phyloP scores from a whole-genome alignment of 2,797 vertebrate species.

The Silurus aristotelis region DNA sequence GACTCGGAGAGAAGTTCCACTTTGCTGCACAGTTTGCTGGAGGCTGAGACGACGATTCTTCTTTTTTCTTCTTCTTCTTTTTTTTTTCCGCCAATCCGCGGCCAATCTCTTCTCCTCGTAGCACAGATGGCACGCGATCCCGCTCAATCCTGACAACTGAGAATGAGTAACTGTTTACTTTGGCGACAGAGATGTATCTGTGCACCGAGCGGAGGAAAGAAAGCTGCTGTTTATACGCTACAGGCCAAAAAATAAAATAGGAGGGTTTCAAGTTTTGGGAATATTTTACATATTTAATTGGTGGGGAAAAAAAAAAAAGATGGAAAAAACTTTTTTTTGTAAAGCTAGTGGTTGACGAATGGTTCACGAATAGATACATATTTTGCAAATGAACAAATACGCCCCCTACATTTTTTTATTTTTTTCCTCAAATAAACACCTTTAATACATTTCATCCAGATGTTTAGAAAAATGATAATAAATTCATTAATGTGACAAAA shows the following conservation, averaged over 20 bases:
- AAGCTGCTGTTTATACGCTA: slow-evolving; percentile 34
- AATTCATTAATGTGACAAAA: not conserved
- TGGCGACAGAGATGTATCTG: slow-evolving; percentile 42
- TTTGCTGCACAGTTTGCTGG: slow-evolving; percentile 19
- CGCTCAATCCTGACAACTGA: slow-evolving; percentile 42
- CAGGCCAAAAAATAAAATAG: not conserved
- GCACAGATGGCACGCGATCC: slow-evolving; percentile 42
- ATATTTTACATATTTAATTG: not conserved
- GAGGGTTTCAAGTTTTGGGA: not conserved
- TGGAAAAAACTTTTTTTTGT: not conserved
- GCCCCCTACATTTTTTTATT: too few relatives aligned
- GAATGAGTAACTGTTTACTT: slow-evolving; percentile 52
- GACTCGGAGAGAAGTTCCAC: slow-evolving; percentile 10
- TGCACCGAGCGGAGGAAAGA: slow-evolving; percentile 28
- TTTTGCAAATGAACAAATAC: too few relatives aligned
- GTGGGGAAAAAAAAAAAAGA: not conserved
- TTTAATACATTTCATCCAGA: too few relatives aligned
- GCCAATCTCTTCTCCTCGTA: slow-evolving; percentile 40
- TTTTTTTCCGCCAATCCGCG: slow-evolving; percentile 13
- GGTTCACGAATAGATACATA: too few relatives aligned
- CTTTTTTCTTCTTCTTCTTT: too few relatives aligned
- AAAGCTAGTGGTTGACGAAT: too few relatives aligned
- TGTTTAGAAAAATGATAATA: too few relatives aligned
- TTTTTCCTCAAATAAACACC: too few relatives aligned
- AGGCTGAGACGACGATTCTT: slow-evolving; percentile 17